Conservation (phyloP, 2,797 vertebrate species). For the Garrulus glandarius region DNA sequence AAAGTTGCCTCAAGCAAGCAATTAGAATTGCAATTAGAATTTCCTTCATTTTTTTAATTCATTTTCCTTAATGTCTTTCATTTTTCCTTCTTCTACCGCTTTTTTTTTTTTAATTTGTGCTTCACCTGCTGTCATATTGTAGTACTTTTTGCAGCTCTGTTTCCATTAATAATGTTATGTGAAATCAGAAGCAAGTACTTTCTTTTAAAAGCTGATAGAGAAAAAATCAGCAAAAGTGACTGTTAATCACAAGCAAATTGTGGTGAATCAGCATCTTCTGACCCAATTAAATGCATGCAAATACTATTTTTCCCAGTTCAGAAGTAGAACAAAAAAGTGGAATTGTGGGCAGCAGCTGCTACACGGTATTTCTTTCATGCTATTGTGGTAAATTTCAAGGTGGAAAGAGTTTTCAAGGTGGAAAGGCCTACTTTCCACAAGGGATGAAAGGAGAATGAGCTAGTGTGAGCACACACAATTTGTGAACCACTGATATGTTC, state of each 20-base stretch:
- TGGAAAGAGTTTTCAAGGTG: background rate
- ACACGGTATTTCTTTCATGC: background rate
- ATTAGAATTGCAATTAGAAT: constrained; percentile 3
- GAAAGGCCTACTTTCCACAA: background rate
- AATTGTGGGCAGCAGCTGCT: background rate
- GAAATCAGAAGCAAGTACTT: background rate
- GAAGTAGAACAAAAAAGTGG: background rate
- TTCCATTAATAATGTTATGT: background rate
- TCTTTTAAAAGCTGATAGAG: background rate
- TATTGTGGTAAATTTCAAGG: background rate
- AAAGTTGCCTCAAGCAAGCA: background rate
- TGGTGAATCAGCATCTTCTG: background rate
- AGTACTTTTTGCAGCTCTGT: background rate
- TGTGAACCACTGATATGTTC: background rate
- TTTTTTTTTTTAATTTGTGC: background rate
- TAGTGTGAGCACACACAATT: background rate
- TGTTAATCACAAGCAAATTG: background rate
- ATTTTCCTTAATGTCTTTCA: background rate
- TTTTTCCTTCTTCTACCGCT: background rate
- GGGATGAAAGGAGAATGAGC: background rate
- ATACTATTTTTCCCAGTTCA: background rate
- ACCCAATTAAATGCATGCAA: background rate
- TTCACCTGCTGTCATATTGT: background rate
- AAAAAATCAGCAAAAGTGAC: background rate
- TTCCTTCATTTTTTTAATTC: background rate